These are phyloP conservation scores for Orycteropus afer DNA, from an alignment of 2,113 vertebrate species.

Conservation along the genomic window DNA sequence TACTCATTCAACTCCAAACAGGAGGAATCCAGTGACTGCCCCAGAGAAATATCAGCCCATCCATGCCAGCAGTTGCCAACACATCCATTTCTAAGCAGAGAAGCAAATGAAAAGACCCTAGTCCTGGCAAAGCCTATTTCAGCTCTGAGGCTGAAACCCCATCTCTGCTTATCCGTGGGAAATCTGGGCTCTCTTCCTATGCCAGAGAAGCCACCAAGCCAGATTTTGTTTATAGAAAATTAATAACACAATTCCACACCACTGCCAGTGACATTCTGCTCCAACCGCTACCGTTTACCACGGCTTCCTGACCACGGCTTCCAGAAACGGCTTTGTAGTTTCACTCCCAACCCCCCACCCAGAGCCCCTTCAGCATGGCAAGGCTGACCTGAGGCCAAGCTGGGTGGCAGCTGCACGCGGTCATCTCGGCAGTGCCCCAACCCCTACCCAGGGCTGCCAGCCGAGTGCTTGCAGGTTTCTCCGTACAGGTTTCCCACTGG, in stretches of 20 bases:
- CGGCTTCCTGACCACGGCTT: neutral
- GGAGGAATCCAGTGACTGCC: neutral
- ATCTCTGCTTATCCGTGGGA: neutral
- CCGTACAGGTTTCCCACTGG: slow-evolving; percentile 19
- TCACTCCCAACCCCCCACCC: slow-evolving; percentile 11
- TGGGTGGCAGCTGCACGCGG: neutral
- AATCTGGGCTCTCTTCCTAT: slow-evolving; percentile 12
- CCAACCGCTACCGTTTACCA: slow-evolving; percentile 32
- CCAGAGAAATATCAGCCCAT: slow-evolving; percentile 20
- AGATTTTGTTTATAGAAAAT: slow-evolving; percentile 63
- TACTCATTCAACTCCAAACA: slow-evolving; percentile 28
- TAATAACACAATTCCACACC: slow-evolving; percentile 59
- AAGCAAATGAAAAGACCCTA: slow-evolving; percentile 42
- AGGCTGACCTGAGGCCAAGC: slow-evolving; percentile 47
- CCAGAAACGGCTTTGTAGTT: slow-evolving; percentile 7
- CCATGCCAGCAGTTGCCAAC: neutral
- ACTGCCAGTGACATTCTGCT: slow-evolving; percentile 55
- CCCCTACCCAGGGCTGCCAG: slow-evolving; percentile 23
- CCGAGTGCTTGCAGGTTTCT: neutral
- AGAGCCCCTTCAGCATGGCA: neutral
- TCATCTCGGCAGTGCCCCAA: neutral
- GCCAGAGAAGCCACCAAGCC: slow-evolving; percentile 41
- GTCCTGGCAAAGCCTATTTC: slow-evolving; percentile 36
- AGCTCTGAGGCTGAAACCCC: slow-evolving; percentile 45
- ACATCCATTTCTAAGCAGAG: slow-evolving; percentile 54